Evolutionary conservation across 2,888 invertebrate species (phyloP).

Genomic region (Escarpia spicata): DNA sequence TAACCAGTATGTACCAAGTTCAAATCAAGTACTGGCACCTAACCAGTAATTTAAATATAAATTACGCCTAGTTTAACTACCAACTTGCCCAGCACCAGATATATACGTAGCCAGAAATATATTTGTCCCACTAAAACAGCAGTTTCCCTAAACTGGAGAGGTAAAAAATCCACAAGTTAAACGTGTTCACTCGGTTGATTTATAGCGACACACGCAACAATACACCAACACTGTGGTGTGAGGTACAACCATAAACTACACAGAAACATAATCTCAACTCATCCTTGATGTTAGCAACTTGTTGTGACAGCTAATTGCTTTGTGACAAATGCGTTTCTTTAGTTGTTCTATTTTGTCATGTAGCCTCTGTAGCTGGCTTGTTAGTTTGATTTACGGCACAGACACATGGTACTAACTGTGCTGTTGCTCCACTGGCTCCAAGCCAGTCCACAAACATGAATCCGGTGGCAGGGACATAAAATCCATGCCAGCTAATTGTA

Average conservation of each 20-base stretch:
- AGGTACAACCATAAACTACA: background rate
- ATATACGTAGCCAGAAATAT: background rate
- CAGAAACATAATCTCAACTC: background rate
- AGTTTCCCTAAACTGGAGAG: background rate
- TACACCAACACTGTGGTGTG: background rate
- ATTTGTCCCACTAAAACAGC: background rate
- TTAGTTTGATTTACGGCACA: conserved; percentile 3
- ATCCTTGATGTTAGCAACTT: conserved; percentile 6
- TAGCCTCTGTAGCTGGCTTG: background rate
- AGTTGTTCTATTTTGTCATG: background rate
- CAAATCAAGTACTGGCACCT: background rate
- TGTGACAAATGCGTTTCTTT: background rate
- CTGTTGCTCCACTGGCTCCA: background rate
- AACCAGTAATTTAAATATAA: background rate
- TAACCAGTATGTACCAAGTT: background rate
- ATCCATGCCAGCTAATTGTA: background rate
- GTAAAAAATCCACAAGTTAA: background rate
- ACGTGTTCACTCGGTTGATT: background rate
- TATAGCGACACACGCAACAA: background rate
- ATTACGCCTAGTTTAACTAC: background rate
- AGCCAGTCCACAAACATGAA: background rate
- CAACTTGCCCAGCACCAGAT: background rate
- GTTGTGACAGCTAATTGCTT: background rate
- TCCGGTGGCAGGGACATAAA: background rate
- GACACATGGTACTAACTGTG: background rate